Base-by-base conservation (phyloP, 2,113 vertebrate genomes). In the Melanostigma gelatinosum region DNA sequence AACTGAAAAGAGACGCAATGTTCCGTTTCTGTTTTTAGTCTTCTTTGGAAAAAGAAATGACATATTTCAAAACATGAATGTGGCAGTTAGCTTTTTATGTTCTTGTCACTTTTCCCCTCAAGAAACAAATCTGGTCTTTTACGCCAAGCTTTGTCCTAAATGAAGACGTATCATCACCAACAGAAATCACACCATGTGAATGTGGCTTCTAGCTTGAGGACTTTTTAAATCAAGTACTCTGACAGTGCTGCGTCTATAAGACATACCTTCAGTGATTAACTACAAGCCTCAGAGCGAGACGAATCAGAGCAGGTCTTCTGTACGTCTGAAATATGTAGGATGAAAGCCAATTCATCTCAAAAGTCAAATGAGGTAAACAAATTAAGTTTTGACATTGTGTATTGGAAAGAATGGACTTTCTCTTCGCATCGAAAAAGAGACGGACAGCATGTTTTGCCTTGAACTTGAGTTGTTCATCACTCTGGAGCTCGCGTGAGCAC, bases 221-320 rank as follows among this genome's bases (percentile, higher is more conserved):
- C 34, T 66, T 83, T 79, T 73, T 54, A 73, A 87, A 79, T 79
- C 40, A 72, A 71, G 34, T 20, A 6, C 2, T 42, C 10, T 50
- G 77, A 72, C 82, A 79, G 64, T 85, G 77, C 88, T 85, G 36
- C 80, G 84, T 76, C 89, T 89, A 72, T 34, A 42, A 58, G 63
- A 75, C 71, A 82, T 63, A n/a, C 44, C 40, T 71, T 36, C 42
- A 27, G 58, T 69, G 54, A 81, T 76, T 74, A 54, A 83, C 50
- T 68, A 22, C 8, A 0, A 42, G 52, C 18, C 46, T 40, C 22
- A 3, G 27, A 27, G 10, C 1, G 55, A 70, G 50, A 83, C 68
- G 15, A 54, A 2, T 66, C 5, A 48, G 22, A 61, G 18, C 63
- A 40, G 24, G 27, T 34, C 18, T 7, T 55, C 29, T 72, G 22